Evolutionary conservation across 1,140 invertebrate species (phyloP).

Genomic region (Papilio aristodemus): DNA sequence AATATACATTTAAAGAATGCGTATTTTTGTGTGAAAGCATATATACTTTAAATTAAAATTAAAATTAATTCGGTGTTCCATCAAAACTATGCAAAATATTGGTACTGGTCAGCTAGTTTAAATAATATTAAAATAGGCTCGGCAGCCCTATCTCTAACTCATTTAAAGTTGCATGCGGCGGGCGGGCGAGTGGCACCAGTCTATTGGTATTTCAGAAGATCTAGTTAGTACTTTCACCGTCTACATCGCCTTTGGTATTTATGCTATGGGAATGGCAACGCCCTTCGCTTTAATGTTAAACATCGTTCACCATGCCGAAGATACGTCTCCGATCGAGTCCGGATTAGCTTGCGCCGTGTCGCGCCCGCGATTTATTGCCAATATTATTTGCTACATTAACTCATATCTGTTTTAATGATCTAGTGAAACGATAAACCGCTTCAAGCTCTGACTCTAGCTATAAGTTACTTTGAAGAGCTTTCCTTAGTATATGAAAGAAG

Average conservation of each 20-base stretch:
- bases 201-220: slow-evolving; percentile 70
- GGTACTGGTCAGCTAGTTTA: no score
- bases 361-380: slow-evolving; percentile 25
- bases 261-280: slow-evolving; percentile 66
- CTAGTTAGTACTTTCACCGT: slow-evolving; percentile 71
- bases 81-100: no score
- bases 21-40: no score
- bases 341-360: slow-evolving; percentile 29
- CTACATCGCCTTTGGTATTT: slow-evolving; percentile 70
- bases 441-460: neutral
- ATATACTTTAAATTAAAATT: no score
- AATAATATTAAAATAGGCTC: neutral
- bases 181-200: slow-evolving; percentile 41
- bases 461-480: slow-evolving; percentile 14
- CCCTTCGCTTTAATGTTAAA: slow-evolving; percentile 57
- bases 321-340: slow-evolving; percentile 27
- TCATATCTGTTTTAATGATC: slow-evolving; percentile 26
- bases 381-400: slow-evolving; percentile 30
- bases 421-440: slow-evolving; percentile 21
- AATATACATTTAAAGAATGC: no score
- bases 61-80: no score
- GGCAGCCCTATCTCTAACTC: slow-evolving; percentile 1
- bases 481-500: slow-evolving; percentile 11
- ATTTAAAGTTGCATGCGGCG: slow-evolving; percentile 53
- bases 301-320: slow-evolving; percentile 32